Base-by-base conservation (phyloP, 2,888 invertebrate genomes). In the Apamea sordens region DNA sequence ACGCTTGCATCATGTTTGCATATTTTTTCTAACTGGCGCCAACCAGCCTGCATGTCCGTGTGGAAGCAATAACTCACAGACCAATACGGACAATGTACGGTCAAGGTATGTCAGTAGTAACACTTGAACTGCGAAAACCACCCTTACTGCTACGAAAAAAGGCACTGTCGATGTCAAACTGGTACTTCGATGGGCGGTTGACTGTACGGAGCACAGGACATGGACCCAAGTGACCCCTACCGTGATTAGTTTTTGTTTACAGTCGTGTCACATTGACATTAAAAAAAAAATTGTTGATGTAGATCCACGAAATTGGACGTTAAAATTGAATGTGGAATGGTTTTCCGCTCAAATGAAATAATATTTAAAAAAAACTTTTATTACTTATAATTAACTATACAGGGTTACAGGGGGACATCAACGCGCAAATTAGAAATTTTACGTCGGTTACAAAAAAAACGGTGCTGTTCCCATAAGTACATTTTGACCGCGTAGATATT, bases 21-120 rank as follows among this genome's bases (percentile, higher is more conserved):
- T 82, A 86, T 87, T 91, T 92, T 92, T 92, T 90, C 76, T 59
- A 32, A n/a, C 36, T 86, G 94, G 94, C 94, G 94, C 94, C 94
- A 91, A 61, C 28, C 53, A 74, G 92, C 91, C 91, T 92, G 79
- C 73, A 50, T 78, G 47, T 7, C 83, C 92, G 84, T 87, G 84
- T 94, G 94, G 90, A 90, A 89, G 91, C 93, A 90, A 94, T 95
- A 94, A 94, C 89, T 94, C 93, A 95, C 72, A 76, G 80, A 77
- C 90, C 89, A 90, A 90, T 89, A 89, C 64, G 69, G 59, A 79
- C 84, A 41, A 41, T 21, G 47, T 82, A 82, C 36, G 15, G 24
- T 82, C 82, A 75, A 28, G 21, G 0, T n/a, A 41, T 6, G 6
- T 41, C 44, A 88, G 77, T 18, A 32, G 2, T 8, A 36, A 21